Base-by-base conservation (phyloP, 1,140 invertebrate genomes). In the Drosophila serrata region DNA sequence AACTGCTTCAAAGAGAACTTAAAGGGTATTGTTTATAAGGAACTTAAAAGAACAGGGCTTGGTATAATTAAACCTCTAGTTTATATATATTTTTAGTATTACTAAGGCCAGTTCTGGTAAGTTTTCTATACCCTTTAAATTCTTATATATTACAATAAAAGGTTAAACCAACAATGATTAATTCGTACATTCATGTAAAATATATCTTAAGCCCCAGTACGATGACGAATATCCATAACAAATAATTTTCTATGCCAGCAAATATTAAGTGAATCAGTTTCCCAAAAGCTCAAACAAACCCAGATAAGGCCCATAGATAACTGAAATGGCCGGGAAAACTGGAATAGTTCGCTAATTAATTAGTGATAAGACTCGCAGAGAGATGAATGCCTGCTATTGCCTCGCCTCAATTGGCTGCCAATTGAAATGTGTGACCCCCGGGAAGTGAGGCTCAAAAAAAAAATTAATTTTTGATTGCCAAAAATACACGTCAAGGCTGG, bases 341-440 rank as follows among this genome's bases (percentile, higher is more conserved):
- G 67, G 35, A 37, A 59, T 73, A 6, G 55, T 6, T 12, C 42
- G 61, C 69, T 79, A 90, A 88, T 85, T 81, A 88, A 90, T 90
- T 73, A 48, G 58, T 42, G 62, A 81, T 88, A 82, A 37, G 33
- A 53, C 53, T 43, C 35, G n/a, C 60, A 58, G 81, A 85, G 81
- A 85, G 81, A 85, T 85, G 77, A 69, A 6, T 55, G 33, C 49
- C 39, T 60, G n/a, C 40, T 24, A 46, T 29, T 12, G 42, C 11
- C 42, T 59, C 17, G 51, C 46, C 72, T 74, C 57, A 87, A 87
- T 87, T 82, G 62, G 63, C 19, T 24, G 64, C 35, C 84, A 84
- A 87, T 88, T 88, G 63, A 88, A 77, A 59, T 62, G 69, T 65
- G 60, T 57, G 80, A 82, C 75, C 70, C 39, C 68, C 56, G n/a